Percentiles rank a stretch among this genome's conserved stretches.
phyloP scores from a whole-genome alignment of 2,888 invertebrate genomes.

The Trissonchulus latispiculum region DNA sequence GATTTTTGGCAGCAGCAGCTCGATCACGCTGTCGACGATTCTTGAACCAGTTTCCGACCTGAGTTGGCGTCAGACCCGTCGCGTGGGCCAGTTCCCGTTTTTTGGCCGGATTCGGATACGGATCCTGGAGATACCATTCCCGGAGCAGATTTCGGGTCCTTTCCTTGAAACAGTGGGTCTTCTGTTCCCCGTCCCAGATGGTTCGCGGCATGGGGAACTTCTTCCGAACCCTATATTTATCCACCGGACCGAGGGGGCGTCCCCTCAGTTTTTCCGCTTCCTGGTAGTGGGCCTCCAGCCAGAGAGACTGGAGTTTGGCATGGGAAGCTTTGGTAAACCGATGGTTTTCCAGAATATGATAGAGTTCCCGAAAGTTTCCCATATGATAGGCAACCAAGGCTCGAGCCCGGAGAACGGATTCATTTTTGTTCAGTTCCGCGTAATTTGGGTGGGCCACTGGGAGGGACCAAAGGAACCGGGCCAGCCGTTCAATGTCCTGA shows the following conservation, averaged over 20 bases:
- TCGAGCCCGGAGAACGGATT: slow-evolving; percentile 71
- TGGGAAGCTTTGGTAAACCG: slow-evolving; percentile 80
- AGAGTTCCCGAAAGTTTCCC: slow-evolving; percentile 75
- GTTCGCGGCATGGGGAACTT: slow-evolving; percentile 82
- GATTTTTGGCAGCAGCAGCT: slow-evolving; percentile 70
- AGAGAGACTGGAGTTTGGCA: slow-evolving; percentile 75
- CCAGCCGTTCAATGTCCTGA: slow-evolving; percentile 81
- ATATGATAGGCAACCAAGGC: slow-evolving; percentile 82
- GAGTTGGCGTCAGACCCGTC: slow-evolving; percentile 80
- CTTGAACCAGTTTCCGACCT: slow-evolving; percentile 93
- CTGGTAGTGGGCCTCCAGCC: slow-evolving; percentile 85
- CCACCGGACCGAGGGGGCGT: slow-evolving; percentile 79
- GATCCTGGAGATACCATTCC: slow-evolving; percentile 96
- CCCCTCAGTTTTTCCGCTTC: slow-evolving; percentile 82
- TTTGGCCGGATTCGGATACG: slow-evolving; percentile 88
- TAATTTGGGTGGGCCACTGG: slow-evolving; percentile 67
- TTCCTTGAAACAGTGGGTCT: slow-evolving; percentile 89
- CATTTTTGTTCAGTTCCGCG: slow-evolving; percentile 68
- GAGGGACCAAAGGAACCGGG: slow-evolving; percentile 76
- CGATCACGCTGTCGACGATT: slow-evolving; percentile 90
- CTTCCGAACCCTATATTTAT: slow-evolving; percentile 82
- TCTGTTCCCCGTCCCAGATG: slow-evolving; percentile 92
- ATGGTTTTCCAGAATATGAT: slow-evolving; percentile 75
- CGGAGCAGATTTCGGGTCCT: slow-evolving; percentile 81
- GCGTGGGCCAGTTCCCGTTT: slow-evolving; percentile 79